These are phyloP conservation scores for Noctilio leporinus DNA, from an alignment of 2,113 vertebrate species.

Conservation along the genomic window DNA sequence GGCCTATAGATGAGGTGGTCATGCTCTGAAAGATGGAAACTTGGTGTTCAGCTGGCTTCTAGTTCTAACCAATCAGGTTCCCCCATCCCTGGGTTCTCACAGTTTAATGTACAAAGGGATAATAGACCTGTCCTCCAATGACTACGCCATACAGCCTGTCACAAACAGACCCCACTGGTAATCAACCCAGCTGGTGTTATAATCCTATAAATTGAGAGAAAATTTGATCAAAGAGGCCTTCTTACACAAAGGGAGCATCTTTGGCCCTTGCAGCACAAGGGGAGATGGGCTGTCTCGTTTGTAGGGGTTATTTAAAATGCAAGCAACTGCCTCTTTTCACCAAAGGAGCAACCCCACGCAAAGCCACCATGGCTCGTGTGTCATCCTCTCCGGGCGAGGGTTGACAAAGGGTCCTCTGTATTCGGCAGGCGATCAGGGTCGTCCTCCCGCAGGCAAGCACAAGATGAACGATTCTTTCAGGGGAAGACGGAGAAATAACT, in stretches of 20 bases:
- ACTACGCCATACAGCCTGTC: background rate
- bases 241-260: background rate
- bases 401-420: background rate
- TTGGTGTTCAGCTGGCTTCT: background rate
- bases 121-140: background rate
- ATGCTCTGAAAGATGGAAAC: background rate
- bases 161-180: background rate
- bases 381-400: background rate
- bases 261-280: background rate
- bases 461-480: constrained; percentile 44
- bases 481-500: constrained; percentile 42
- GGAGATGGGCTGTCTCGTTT: background rate
- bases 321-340: background rate
- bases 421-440: constrained; percentile 41
- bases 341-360: constrained; percentile 24
- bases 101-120: background rate
- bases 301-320: constrained; percentile 18
- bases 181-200: background rate
- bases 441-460: background rate
- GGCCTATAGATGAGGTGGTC: background rate
- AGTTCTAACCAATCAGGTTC: background rate
- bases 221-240: background rate
- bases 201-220: background rate
- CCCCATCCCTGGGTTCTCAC: background rate
- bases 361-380: fast-evolving